phyloP scores from a whole-genome alignment of 2,888 invertebrate species.

The Pteria penguin region DNA sequence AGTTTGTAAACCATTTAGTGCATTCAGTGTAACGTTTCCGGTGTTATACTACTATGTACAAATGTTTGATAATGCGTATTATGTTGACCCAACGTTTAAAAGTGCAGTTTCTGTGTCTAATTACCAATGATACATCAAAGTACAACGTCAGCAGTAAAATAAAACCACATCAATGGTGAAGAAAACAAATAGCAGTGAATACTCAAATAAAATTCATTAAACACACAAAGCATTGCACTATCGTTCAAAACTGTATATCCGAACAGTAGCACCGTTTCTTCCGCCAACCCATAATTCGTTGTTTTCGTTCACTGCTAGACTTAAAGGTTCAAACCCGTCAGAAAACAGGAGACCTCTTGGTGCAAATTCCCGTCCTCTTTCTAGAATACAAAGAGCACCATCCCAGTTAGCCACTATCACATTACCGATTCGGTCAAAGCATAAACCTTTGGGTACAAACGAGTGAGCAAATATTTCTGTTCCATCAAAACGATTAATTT shows the following conservation, averaged over 20 bases:
- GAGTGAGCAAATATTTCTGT: constrained; percentile 8
- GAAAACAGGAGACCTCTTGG: constrained; percentile 5
- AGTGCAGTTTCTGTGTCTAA: too few relatives aligned
- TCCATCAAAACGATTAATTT: constrained; percentile 12
- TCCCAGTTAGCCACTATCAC: constrained; percentile 24
- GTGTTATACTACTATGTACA: too few relatives aligned
- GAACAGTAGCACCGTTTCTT: constrained; percentile 6
- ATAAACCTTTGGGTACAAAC: constrained; percentile 21
- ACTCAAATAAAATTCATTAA: too few relatives aligned
- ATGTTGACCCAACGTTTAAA: too few relatives aligned
- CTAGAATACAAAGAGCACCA: constrained; percentile 9
- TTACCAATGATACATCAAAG: too few relatives aligned
- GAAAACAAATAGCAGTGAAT: too few relatives aligned
- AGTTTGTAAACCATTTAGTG: too few relatives aligned
- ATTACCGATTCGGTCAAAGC: constrained; percentile 20
- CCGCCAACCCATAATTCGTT: constrained; percentile 17
- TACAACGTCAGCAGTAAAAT: too few relatives aligned
- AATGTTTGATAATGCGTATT: too few relatives aligned
- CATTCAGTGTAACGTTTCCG: too few relatives aligned
- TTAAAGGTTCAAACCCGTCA: constrained; percentile 5
- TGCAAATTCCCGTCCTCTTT: constrained; percentile 1
- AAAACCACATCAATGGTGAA: too few relatives aligned
- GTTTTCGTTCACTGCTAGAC: constrained; percentile 10
- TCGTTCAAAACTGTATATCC: constrained; percentile 11
- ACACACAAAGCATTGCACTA: too few relatives aligned